Evolutionary conservation across 1,140 invertebrate species (phyloP), one percentile per base, ranked within the genome.

Genomic region (Choristoneura fumiferana): DNA sequence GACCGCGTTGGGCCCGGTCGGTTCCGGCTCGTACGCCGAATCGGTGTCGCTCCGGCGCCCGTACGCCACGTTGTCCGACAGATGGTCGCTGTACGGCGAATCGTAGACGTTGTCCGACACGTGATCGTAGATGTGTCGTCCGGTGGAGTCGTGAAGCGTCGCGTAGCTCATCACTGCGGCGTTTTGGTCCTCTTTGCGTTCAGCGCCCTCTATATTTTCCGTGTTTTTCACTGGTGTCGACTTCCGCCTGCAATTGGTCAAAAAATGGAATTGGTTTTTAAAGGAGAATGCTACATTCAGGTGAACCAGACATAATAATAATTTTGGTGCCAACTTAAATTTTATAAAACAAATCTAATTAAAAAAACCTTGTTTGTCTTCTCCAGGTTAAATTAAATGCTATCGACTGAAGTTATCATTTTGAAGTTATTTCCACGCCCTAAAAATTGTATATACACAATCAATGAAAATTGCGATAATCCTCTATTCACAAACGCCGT

Each of bases 151-250:
- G 69, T 94, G 95, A 0, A 95, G 83, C 9, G 93, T 95, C 8
- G 95, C 94, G 71, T 96, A 96, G 33, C 95, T 96, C 95, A 96
- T 96, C 0, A 96, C 95, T 0, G 95, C 94, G 0, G 95, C 95
- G 73, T 94, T 95, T 71, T 95, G 93, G 69, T 96, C 94, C 84
- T 96, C 95, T 78, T 96, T 96, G 17, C 94, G 90, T 69, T 95
- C 94, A 1, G 95, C 95, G 0, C 94, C 95, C 89, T 96, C 94
- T 8, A 97, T 92, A 69, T 96, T 96, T 78, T 96, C 95, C 0
- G 95, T 96, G 72, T 96, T 96, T 78, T 96, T 97, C 0, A 96
- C 95, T 0, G 95, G 95, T 13, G 94, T 93, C 54, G 95, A 94
- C 91, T 95, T 96, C 55, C 95, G 93, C 38, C 94, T 95, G 67